Evolutionary conservation across 1,140 invertebrate genomes (phyloP).

Genomic region (Megalonaias nervosa): DNA sequence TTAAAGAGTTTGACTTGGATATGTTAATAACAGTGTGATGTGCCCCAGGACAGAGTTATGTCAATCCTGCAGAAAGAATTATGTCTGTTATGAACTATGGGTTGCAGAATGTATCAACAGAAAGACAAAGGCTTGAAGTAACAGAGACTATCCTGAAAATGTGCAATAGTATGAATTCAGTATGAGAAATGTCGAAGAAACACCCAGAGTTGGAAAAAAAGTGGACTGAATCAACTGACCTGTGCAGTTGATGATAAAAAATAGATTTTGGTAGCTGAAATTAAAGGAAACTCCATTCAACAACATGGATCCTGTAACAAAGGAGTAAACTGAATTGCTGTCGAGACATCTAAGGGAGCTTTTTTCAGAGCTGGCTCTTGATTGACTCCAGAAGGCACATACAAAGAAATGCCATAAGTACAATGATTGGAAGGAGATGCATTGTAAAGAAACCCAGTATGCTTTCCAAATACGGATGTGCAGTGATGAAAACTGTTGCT

Average conservation of each 20-base stretch:
- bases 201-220: not conserved
- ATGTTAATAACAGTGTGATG: slow-evolving; percentile 7
- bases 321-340: not conserved
- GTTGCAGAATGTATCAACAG: slow-evolving; percentile 5
- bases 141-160: not conserved
- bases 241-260: slow-evolving; percentile 7
- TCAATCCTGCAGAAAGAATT: not conserved
- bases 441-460: slow-evolving; percentile 1
- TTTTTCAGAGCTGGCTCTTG: not conserved
- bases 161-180: slow-evolving; percentile 4
- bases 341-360: not conserved
- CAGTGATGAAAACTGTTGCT: not conserved
- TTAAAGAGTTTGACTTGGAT: slow-evolving; percentile 8
- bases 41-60: slow-evolving; percentile 14
- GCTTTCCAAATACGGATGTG: slow-evolving; percentile 11
- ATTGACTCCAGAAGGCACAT: slow-evolving; percentile 5
- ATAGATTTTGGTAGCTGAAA: not conserved
- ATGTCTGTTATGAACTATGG: not conserved
- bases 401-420: slow-evolving; percentile 4
- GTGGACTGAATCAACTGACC: not conserved
- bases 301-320: not conserved
- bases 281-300: slow-evolving; percentile 5
- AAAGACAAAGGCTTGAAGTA: not conserved
- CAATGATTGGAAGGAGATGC: not conserved
- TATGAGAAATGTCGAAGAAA: not conserved